Evolutionary conservation across 2,797 vertebrate species (phyloP).

Genomic region (Smutsia temminckii): DNA sequence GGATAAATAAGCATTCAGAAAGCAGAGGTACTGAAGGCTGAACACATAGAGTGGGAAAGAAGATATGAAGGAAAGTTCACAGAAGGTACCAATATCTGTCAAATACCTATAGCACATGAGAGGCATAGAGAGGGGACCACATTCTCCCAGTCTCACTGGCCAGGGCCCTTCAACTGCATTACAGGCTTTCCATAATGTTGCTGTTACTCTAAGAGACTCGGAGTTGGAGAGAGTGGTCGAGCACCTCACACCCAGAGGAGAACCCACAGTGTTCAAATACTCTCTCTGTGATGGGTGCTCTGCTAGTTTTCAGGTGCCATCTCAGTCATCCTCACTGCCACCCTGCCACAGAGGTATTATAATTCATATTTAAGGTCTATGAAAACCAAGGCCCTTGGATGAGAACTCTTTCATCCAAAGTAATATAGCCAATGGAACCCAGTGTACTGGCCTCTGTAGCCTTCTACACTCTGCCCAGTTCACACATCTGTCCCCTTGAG

Average conservation of each 20-base stretch:
- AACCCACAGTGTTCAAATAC: neutral
- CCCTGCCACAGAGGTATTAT: neutral
- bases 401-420: neutral
- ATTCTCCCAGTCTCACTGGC: neutral
- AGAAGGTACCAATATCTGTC: neutral
- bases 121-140: neutral
- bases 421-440: neutral
- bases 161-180: no score
- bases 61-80: neutral
- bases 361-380: neutral
- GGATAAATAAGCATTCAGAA: neutral
- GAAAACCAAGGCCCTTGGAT: neutral
- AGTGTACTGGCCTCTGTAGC: fast-evolving
- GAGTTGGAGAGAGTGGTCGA: neutral
- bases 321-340: neutral
- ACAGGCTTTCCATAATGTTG: neutral
- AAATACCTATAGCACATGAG: neutral
- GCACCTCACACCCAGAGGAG: neutral
- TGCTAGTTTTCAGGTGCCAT: fast-evolving
- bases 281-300: neutral
- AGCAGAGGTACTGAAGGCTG: neutral
- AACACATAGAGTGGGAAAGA: neutral
- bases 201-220: neutral
- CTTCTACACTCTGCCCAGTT: neutral
- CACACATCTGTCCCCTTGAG: neutral